A percentile compares a stretch with the other conserved stretches of the same genome.
These are phyloP conservation scores for Drosophila lacteicornis DNA, from an alignment of 1,140 invertebrate species.

Conservation along the genomic window DNA sequence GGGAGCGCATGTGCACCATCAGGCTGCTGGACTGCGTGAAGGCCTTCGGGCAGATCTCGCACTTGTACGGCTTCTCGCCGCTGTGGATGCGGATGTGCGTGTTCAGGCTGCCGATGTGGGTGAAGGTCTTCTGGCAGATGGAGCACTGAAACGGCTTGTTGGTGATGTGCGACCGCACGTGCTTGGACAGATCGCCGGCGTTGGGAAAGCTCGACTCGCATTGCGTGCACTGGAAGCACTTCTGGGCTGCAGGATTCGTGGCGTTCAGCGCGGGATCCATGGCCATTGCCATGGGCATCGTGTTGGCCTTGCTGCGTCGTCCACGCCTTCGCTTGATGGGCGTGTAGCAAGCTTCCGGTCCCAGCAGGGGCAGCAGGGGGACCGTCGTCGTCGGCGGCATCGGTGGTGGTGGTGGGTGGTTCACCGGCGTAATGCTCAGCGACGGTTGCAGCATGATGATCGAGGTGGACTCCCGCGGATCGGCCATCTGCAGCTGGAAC, in stretches of 20 bases:
- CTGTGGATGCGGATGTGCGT: conserved; percentile 94
- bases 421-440: conserved; percentile 49
- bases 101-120: conserved; percentile 91
- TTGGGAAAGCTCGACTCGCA: conserved; percentile 88
- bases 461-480: conserved; percentile 74
- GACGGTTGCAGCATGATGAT: conserved; percentile 69
- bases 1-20: conserved; percentile 89
- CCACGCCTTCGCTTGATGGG: conserved; percentile 70
- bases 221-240: conserved; percentile 86
- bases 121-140: conserved; percentile 85
- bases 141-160: conserved; percentile 86
- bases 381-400: background rate
- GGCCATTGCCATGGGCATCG: background rate
- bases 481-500: conserved; percentile 55
- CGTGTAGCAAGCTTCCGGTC: conserved; percentile 11
- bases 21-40: conserved; percentile 91
- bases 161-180: conserved; percentile 86
- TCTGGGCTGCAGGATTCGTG: conserved; percentile 43
- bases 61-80: conserved; percentile 84
- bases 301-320: conserved; percentile 61
- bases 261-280: conserved; percentile 25
- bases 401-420: background rate
- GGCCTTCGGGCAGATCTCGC: conserved; percentile 85
- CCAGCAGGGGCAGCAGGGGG: conserved; percentile 4
- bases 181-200: conserved; percentile 87